Evolutionary conservation across 2,797 vertebrate species (phyloP).

Genomic region (Melanotaenia parkinsoni): DNA sequence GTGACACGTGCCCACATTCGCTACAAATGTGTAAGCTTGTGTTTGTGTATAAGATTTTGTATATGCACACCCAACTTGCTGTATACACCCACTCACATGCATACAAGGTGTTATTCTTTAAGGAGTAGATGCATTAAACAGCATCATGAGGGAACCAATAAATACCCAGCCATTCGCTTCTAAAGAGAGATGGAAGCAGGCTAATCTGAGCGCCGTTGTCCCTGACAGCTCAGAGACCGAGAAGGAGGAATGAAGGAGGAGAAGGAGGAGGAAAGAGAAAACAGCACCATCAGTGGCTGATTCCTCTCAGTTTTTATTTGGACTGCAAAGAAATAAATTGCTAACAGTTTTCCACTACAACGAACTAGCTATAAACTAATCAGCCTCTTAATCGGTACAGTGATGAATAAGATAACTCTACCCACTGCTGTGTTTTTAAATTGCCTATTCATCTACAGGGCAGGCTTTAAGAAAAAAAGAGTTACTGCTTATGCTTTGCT

Average conservation of each 20-base stretch:
- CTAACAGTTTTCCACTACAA: constrained; percentile 63
- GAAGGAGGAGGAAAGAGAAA: constrained; percentile 16
- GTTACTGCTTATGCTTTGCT: constrained; percentile 37
- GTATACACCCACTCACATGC: background rate
- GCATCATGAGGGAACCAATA: constrained; percentile 60
- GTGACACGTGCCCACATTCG: background rate
- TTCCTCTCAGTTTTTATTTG: constrained; percentile 56
- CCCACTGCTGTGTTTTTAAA: constrained; percentile 78
- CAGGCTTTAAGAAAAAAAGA: constrained; percentile 45
- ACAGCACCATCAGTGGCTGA: constrained; percentile 44
- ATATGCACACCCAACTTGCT: constrained; percentile 1
- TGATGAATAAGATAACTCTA: constrained; percentile 76
- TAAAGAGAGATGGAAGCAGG: constrained; percentile 48
- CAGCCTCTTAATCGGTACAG: constrained; percentile 71
- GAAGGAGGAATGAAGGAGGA: background rate
- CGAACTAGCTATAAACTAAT: constrained; percentile 65
- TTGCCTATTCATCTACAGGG: constrained; percentile 78
- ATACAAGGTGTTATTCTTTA: constrained; percentile 55
- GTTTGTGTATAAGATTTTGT: background rate
- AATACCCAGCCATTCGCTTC: constrained; percentile 60
- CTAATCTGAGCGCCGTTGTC: constrained; percentile 59
- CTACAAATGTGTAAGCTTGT: background rate
- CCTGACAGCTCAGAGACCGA: constrained; percentile 53
- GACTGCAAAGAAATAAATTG: constrained; percentile 59
- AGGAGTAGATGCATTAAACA: constrained; percentile 72